Conservation (phyloP, 92 coral and sea anemone species). For the Epizoanthus scotinus region DNA sequence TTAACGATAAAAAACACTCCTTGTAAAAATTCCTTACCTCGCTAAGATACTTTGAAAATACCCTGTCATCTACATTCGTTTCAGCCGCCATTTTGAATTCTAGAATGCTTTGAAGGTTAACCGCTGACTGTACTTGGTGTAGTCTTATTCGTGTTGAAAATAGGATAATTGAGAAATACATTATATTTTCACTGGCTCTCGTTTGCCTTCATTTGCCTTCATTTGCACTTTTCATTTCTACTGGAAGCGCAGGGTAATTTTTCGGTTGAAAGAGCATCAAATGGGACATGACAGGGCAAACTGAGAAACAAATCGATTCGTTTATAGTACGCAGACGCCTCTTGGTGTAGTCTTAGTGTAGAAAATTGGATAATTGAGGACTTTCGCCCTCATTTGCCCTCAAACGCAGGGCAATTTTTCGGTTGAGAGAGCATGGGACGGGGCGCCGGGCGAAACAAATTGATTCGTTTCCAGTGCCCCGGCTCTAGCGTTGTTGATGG, state of each 20-base stretch:
- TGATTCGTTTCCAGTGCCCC: slow-evolving; percentile 41
- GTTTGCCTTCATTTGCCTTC: too few relatives aligned
- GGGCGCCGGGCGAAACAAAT: slow-evolving; percentile 31
- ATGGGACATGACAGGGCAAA: too few relatives aligned
- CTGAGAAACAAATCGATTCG: slow-evolving; percentile 7
- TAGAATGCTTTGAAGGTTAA: not conserved
- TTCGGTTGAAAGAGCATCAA: slow-evolving; percentile 46
- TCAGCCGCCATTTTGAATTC: slow-evolving; percentile 89
- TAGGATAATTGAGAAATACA: too few relatives aligned
- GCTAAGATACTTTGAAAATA: slow-evolving; percentile 77
- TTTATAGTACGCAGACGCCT: slow-evolving; percentile 40
- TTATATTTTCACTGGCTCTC: too few relatives aligned
- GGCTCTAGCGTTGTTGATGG: slow-evolving; percentile 22
- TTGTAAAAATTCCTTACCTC: slow-evolving; percentile 58
- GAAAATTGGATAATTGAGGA: too few relatives aligned
- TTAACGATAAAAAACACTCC: not conserved
- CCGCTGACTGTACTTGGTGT: too few relatives aligned
- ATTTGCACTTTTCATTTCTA: too few relatives aligned
- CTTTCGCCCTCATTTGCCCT: too few relatives aligned
- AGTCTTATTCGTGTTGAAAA: too few relatives aligned
- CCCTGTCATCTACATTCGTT: slow-evolving; percentile 47
- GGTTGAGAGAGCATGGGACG: slow-evolving; percentile 53
- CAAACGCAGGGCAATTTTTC: not conserved
- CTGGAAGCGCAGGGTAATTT: not conserved
- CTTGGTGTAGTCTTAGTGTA: too few relatives aligned